These are phyloP conservation scores for Myripristis murdjan DNA, from an alignment of 2,797 vertebrate species.

Conservation along the genomic window DNA sequence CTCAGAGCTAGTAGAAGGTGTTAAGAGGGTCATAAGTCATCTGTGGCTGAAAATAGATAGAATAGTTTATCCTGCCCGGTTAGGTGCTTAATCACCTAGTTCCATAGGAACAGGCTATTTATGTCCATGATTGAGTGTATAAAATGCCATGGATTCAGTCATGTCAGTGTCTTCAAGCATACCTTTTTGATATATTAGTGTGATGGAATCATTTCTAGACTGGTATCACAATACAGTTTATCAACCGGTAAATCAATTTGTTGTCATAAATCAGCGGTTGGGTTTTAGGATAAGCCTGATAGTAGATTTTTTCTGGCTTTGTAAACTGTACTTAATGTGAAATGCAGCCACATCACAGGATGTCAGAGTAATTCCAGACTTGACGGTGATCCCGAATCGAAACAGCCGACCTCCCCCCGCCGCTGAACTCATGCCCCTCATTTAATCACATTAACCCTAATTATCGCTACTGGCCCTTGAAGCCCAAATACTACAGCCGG, in stretches of 20 bases:
- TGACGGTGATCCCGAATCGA: slow-evolving; percentile 65
- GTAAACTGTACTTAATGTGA: slow-evolving; percentile 15
- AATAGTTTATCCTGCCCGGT: slow-evolving; percentile 77
- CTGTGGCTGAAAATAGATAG: slow-evolving; percentile 77
- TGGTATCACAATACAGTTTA: slow-evolving; percentile 28
- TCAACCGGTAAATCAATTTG: slow-evolving; percentile 37
- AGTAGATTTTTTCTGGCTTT: slow-evolving; percentile 17
- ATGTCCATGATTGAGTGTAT: slow-evolving; percentile 68
- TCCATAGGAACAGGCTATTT: slow-evolving; percentile 73
- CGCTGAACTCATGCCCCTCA: slow-evolving; percentile 60
- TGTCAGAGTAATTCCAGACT: slow-evolving; percentile 67
- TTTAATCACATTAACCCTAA: slow-evolving; percentile 83
- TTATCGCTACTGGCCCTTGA: slow-evolving; percentile 70
- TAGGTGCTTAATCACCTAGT: slow-evolving; percentile 76
- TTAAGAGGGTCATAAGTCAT: slow-evolving; percentile 80
- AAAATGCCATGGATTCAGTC: slow-evolving; percentile 61
- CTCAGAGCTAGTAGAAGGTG: slow-evolving; percentile 78
- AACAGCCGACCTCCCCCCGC: slow-evolving; percentile 28
- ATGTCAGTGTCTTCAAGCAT: too few relatives aligned
- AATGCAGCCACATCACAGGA: slow-evolving; percentile 35
- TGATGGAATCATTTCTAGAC: slow-evolving; percentile 37
- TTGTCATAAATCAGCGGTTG: slow-evolving; percentile 37
- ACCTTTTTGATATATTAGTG: slow-evolving; percentile 53
- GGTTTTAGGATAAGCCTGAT: slow-evolving; percentile 19
- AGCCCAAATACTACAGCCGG: slow-evolving; percentile 57